A percentile compares a stretch with the other conserved stretches of the same genome.
Conservation (phyloP, 2,113 vertebrate species). For the Saguinus imperator region DNA sequence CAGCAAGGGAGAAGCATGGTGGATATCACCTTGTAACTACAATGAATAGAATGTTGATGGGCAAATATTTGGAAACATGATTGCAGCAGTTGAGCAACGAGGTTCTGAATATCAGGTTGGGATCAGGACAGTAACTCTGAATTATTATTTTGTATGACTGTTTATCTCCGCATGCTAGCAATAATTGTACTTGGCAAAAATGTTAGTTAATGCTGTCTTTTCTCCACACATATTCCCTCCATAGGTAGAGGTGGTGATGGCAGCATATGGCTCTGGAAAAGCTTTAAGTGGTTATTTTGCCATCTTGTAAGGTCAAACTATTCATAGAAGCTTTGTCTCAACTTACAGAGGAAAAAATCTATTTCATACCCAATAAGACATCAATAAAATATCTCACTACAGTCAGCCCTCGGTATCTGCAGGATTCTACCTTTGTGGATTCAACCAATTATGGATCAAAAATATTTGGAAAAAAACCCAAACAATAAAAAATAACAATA, state of each 20-base stretch:
- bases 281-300: neutral
- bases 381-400: neutral
- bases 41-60: neutral
- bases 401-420: neutral
- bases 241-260: neutral
- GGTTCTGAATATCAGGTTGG: neutral
- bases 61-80: neutral
- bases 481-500: neutral
- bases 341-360: neutral
- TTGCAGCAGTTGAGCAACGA: neutral
- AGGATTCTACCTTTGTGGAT: neutral
- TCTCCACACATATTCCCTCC: neutral
- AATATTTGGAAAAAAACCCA: neutral
- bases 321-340: neutral
- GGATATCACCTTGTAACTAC: neutral
- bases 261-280: neutral
- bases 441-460: neutral
- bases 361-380: neutral
- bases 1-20: neutral
- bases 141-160: neutral
- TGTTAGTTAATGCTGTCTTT: neutral
- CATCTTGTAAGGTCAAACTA: neutral
- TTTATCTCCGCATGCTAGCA: neutral
- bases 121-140: neutral
- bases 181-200: neutral